Evolutionary conservation across 2,113 vertebrate genomes (phyloP).

Genomic region (Vidua macroura): DNA sequence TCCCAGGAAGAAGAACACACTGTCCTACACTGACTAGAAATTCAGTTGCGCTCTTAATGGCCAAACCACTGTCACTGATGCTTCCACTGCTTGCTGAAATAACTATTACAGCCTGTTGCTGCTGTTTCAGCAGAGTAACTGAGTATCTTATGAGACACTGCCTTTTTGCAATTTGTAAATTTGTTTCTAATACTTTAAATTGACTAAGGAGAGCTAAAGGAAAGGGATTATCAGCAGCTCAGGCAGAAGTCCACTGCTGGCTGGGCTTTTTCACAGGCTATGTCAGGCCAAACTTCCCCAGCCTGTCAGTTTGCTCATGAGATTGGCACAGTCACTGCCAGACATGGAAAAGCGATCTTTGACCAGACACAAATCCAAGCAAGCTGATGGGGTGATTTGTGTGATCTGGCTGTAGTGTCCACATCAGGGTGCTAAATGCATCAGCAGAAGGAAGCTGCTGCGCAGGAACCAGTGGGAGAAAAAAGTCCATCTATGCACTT

Average conservation of each 20-base stretch:
- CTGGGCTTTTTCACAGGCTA: background rate
- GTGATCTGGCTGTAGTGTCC: background rate
- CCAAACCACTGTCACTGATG: background rate
- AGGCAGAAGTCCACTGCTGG: background rate
- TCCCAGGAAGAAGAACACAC: background rate
- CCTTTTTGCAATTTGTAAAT: background rate
- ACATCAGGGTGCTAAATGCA: background rate
- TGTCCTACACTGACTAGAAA: background rate
- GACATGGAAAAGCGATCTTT: background rate
- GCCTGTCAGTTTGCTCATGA: background rate
- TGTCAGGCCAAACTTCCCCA: background rate
- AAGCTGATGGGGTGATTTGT: background rate
- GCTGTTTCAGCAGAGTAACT: background rate
- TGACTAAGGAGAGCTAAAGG: background rate
- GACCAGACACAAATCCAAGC: background rate
- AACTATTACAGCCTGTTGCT: background rate
- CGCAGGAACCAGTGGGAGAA: background rate
- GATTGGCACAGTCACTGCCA: fast-evolving
- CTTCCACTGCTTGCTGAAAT: background rate
- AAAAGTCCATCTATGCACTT: background rate
- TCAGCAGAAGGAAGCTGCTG: background rate
- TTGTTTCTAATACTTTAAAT: background rate
- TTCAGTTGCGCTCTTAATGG: background rate
- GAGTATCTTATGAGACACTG: background rate
- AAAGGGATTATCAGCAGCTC: background rate